Evolutionary conservation across 2,797 vertebrate genomes (phyloP).

Genomic region (Myiotriccus ornatus): DNA sequence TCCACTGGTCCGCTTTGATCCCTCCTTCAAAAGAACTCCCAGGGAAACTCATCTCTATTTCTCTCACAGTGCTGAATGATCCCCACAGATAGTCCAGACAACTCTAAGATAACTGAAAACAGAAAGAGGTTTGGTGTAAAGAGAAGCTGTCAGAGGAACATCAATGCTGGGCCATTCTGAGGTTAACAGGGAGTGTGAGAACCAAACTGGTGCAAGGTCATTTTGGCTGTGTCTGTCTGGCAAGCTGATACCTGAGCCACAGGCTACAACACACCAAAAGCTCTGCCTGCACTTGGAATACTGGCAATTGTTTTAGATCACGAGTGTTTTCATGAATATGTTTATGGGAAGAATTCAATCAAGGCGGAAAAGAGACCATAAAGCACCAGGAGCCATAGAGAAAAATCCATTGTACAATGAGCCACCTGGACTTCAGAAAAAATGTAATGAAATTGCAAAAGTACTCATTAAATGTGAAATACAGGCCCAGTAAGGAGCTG

Average conservation of each 20-base stretch:
- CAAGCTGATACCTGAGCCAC: neutral
- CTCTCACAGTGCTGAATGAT: neutral
- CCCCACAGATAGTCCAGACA: neutral
- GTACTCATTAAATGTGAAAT: constrained; percentile 67
- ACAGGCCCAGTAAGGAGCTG: constrained; percentile 54
- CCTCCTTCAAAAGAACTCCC: neutral
- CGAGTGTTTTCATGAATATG: constrained; percentile 19
- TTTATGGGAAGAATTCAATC: constrained; percentile 56
- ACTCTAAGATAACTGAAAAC: neutral
- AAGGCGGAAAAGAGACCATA: constrained; percentile 41
- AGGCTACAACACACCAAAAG: neutral
- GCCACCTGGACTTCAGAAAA: constrained; percentile 61
- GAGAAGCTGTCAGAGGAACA: neutral
- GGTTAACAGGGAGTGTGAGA: neutral
- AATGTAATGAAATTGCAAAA: constrained; percentile 67
- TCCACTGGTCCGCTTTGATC: neutral
- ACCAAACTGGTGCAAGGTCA: neutral
- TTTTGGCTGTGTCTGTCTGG: neutral
- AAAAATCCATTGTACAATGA: constrained; percentile 58
- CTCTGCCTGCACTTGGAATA: neutral
- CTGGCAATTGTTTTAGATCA: constrained; percentile 46
- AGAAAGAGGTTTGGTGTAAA: neutral
- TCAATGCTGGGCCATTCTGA: neutral
- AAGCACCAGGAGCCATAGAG: constrained; percentile 27
- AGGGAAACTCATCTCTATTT: neutral